Evolutionary conservation across 2,113 vertebrate species (phyloP).

Genomic region (Sinocyclocheilus maitianheensis): DNA sequence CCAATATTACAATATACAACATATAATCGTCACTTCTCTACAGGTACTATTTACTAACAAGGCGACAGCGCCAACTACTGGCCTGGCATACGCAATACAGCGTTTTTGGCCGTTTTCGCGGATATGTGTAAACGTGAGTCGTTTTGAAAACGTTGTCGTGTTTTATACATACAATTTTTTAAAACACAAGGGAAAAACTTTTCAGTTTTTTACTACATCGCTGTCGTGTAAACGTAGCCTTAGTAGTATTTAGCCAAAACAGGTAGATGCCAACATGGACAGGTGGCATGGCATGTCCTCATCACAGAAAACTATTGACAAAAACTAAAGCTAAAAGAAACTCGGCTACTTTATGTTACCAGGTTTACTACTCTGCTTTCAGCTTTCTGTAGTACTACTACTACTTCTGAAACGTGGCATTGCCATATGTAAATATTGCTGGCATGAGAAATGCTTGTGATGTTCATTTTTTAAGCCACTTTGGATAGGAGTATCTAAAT

Average conservation of each 20-base stretch:
- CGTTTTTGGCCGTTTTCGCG: no score
- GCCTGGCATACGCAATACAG: no score
- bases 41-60: no score
- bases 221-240: no score
- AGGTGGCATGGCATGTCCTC: background rate
- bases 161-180: no score
- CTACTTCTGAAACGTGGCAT: background rate
- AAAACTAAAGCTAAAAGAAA: background rate
- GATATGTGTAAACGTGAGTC: no score
- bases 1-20: no score
- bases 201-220: no score
- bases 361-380: background rate
- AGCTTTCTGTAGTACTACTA: background rate
- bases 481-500: background rate
- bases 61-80: no score
- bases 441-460: background rate
- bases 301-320: background rate
- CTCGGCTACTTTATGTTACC: background rate
- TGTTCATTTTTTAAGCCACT: background rate
- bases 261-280: background rate
- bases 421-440: background rate
- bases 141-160: no score
- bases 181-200: no score
- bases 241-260: background rate
- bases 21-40: no score